These are phyloP conservation scores for Ferdinandea cuprea DNA, from an alignment of 2,888 invertebrate genomes.

Conservation along the genomic window DNA sequence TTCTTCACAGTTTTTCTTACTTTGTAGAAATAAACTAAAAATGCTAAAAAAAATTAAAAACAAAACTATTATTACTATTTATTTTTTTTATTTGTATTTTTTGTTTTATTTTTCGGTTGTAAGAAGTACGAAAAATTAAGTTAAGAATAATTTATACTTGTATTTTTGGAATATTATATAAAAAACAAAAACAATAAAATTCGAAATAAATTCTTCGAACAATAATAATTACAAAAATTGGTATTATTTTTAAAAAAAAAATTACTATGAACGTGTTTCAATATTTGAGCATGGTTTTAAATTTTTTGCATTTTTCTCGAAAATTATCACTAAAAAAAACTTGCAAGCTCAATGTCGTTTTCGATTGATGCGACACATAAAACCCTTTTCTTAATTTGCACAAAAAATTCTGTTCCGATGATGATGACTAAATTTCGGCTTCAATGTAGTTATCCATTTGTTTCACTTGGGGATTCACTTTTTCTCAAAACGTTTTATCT, in stretches of 20 bases:
- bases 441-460: no score
- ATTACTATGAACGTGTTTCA: no score
- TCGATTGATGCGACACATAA: no score
- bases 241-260: neutral
- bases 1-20: slow-evolving; percentile 50
- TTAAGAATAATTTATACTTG: slow-evolving; percentile 67
- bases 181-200: slow-evolving; percentile 24
- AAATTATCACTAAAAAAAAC: no score
- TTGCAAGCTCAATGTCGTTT: no score
- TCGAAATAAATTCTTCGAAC: slow-evolving; percentile 25
- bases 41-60: slow-evolving; percentile 6
- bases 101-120: slow-evolving; percentile 50
- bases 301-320: no score
- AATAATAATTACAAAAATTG: neutral
- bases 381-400: no score
- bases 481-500: no score
- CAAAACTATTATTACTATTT: slow-evolving; percentile 35
- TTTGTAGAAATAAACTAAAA: slow-evolving; percentile 22
- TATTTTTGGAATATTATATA: slow-evolving; percentile 61
- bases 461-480: no score
- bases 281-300: no score
- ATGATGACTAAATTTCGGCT: no score
- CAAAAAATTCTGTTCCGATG: no score
- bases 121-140: slow-evolving; percentile 47
- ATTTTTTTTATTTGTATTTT: slow-evolving; percentile 56